These are phyloP conservation scores for Tipula lateralis DNA, from an alignment of 2,888 invertebrate species.

Conservation along the genomic window DNA sequence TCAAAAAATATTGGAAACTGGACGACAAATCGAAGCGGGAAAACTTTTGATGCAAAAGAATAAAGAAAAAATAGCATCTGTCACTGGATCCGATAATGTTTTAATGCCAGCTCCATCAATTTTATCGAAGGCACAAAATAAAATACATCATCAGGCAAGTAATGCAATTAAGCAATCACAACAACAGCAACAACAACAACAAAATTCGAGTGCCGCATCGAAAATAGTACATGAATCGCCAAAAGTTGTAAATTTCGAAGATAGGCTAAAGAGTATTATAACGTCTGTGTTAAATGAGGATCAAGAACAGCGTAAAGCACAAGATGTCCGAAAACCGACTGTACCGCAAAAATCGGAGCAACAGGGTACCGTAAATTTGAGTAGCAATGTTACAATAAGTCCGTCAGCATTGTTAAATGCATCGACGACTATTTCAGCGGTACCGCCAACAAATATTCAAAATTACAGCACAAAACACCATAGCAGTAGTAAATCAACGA, in stretches of 20 bases:
- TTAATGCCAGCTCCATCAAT: constrained; percentile 47
- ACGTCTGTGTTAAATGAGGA: constrained; percentile 83
- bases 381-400: not conserved
- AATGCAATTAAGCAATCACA: constrained; percentile 34
- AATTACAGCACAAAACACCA: not conserved
- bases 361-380: not conserved
- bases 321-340: constrained; percentile 37
- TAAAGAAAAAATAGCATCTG: constrained; percentile 44
- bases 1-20: constrained; percentile 84
- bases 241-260: constrained; percentile 81
- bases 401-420: constrained; percentile 42
- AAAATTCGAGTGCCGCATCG: constrained; percentile 33
- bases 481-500: not conserved
- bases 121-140: constrained; percentile 29
- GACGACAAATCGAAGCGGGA: constrained; percentile 82
- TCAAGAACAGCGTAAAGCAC: constrained; percentile 53
- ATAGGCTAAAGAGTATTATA: constrained; percentile 80
- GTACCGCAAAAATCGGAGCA: not conserved
- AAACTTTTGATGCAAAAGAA: constrained; percentile 54
- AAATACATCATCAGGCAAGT: constrained; percentile 35
- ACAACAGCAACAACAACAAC: not conserved
- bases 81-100: constrained; percentile 43
- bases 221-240: constrained; percentile 61
- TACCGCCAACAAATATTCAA: not conserved
- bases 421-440: constrained; percentile 27